Evolutionary conservation across 2,797 vertebrate genomes (phyloP).

Genomic region (Momotus momota): DNA sequence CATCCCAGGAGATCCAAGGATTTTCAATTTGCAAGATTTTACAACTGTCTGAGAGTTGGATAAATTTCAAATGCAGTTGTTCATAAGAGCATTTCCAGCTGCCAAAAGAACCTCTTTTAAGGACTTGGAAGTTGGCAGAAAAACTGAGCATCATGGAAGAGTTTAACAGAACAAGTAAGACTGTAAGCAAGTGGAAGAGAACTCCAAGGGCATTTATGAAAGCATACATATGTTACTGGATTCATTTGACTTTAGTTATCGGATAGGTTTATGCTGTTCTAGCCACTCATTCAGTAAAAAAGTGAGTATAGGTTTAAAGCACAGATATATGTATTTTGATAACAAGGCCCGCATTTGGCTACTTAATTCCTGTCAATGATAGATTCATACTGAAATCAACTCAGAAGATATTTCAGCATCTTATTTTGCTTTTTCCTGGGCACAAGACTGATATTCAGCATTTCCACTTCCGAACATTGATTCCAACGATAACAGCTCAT

Average conservation of each 20-base stretch:
- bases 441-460: neutral
- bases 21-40: slow-evolving; percentile 80
- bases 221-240: neutral
- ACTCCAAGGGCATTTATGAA: neutral
- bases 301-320: neutral
- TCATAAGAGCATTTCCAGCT: slow-evolving; percentile 70
- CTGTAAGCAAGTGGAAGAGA: slow-evolving; percentile 14
- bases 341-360: neutral
- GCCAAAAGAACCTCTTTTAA: slow-evolving; percentile 72
- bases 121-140: slow-evolving; percentile 65
- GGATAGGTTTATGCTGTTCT: neutral
- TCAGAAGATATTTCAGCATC: neutral
- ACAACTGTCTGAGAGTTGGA: slow-evolving; percentile 75
- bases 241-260: neutral
- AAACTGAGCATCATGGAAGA: neutral
- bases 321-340: neutral
- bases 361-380: neutral
- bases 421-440: neutral
- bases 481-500: neutral
- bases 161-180: neutral
- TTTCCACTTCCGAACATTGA: neutral
- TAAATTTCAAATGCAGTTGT: slow-evolving; percentile 79
- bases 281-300: neutral
- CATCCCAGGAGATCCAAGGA: slow-evolving; percentile 74
- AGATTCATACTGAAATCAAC: neutral